These are phyloP conservation scores for Aptenodytes patagonicus DNA, from an alignment of 2,113 vertebrate species.

Conservation along the genomic window DNA sequence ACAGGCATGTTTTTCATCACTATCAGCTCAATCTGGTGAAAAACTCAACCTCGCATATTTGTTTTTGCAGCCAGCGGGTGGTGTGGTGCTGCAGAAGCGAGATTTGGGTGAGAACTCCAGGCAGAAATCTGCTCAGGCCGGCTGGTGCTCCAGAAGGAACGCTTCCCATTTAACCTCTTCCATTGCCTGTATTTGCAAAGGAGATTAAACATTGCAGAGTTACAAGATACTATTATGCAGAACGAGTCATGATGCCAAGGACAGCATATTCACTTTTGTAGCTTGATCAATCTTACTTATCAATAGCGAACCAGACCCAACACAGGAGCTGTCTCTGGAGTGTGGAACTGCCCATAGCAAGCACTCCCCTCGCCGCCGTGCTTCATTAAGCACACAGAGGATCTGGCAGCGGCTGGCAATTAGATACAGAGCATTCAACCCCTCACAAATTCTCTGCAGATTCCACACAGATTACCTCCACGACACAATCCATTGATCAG, in stretches of 20 bases:
- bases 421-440: neutral
- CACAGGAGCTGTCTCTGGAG: neutral
- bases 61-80: constrained; percentile 66
- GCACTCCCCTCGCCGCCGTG: fast-evolving
- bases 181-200: constrained; percentile 41
- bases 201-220: constrained; percentile 36
- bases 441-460: constrained; percentile 24
- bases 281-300: constrained; percentile 25
- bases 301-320: neutral
- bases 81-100: constrained; percentile 45
- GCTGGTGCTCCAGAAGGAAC: constrained; percentile 61
- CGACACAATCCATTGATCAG: constrained; percentile 53
- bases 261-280: neutral
- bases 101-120: constrained; percentile 61
- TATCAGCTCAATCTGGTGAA: constrained; percentile 58
- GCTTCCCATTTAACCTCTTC: constrained; percentile 61
- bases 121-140: constrained; percentile 58
- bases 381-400: constrained; percentile 10
- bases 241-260: neutral
- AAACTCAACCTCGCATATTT: constrained; percentile 60
- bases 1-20: constrained; percentile 67
- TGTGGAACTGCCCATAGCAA: neutral
- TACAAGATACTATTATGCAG: constrained; percentile 11
- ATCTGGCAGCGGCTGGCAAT: constrained; percentile 31
- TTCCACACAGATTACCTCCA: constrained; percentile 56